A percentile compares a stretch with the other conserved stretches of the same genome.
Conservation (phyloP, 2,797 vertebrate genomes). For the Hafferia zeledoni region DNA sequence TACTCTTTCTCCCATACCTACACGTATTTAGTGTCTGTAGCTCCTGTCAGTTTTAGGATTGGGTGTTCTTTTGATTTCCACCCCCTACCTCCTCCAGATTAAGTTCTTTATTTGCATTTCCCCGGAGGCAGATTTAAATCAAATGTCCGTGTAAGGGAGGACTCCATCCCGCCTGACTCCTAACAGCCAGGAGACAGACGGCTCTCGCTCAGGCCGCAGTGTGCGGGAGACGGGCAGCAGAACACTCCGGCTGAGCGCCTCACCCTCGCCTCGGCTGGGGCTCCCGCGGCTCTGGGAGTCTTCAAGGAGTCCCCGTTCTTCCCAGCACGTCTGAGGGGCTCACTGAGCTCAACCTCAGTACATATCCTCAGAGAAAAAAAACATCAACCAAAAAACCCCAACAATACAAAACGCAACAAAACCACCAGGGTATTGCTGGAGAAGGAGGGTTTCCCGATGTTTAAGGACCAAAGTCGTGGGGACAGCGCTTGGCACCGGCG, state of each 20-base stretch:
- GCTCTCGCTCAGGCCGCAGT: background rate
- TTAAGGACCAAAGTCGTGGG: background rate
- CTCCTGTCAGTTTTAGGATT: background rate
- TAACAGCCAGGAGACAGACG: background rate
- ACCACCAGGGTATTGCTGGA: background rate
- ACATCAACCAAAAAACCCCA: fast-evolving
- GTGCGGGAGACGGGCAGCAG: background rate
- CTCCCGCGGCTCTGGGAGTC: background rate
- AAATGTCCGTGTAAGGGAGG: background rate
- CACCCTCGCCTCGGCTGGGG: background rate
- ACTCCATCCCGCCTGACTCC: background rate
- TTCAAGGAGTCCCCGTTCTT: background rate
- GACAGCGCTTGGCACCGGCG: background rate
- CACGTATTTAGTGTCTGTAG: conserved; percentile 6
- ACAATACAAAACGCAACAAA: background rate
- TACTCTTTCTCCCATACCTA: conserved; percentile 23
- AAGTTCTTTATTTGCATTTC: conserved; percentile 65
- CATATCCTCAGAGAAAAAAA: too few species aligned
- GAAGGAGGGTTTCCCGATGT: background rate
- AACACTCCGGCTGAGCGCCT: background rate
- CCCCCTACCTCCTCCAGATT: background rate
- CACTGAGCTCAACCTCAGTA: background rate
- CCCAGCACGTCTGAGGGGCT: background rate
- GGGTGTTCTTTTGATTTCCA: background rate
- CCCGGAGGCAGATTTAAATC: conserved; percentile 50